phyloP scores from a whole-genome alignment of 2,888 invertebrate genomes.

The Ormyrus labotus region DNA sequence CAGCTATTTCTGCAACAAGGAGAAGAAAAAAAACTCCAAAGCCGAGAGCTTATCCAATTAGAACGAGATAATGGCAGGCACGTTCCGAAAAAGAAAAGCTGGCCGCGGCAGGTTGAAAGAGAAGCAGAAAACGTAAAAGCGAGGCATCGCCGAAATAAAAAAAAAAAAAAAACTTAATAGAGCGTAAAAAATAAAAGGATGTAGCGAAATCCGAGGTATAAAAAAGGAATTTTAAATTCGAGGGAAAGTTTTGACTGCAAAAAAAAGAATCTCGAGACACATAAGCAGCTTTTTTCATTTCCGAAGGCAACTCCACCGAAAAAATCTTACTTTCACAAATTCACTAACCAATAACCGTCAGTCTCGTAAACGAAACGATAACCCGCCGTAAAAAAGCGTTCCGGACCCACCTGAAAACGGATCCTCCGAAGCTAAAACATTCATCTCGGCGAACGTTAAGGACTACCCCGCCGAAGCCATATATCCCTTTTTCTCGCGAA shows the following conservation, averaged over 20 bases:
- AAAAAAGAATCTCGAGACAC: too few species aligned
- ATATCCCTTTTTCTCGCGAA: too few species aligned
- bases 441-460: too few species aligned
- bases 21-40: not conserved
- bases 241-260: not conserved
- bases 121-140: not conserved
- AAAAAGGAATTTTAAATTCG: not conserved
- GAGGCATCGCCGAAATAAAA: not conserved
- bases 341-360: too few species aligned
- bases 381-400: too few species aligned
- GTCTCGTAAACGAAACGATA: too few species aligned
- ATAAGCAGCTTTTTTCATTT: too few species aligned
- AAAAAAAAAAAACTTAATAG: slow-evolving; percentile 3
- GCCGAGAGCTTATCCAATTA: slow-evolving; percentile 35
- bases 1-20: not conserved
- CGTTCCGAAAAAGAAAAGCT: not conserved
- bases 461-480: too few species aligned
- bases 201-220: not conserved
- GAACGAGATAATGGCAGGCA: slow-evolving; percentile 22
- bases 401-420: too few species aligned
- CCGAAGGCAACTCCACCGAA: too few species aligned
- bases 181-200: slow-evolving; percentile 12
- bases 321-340: too few species aligned
- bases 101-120: not conserved
- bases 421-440: too few species aligned